These are phyloP conservation scores for Poeciliopsis occidentalis DNA, from an alignment of 2,113 vertebrate species.

Conservation along the genomic window DNA sequence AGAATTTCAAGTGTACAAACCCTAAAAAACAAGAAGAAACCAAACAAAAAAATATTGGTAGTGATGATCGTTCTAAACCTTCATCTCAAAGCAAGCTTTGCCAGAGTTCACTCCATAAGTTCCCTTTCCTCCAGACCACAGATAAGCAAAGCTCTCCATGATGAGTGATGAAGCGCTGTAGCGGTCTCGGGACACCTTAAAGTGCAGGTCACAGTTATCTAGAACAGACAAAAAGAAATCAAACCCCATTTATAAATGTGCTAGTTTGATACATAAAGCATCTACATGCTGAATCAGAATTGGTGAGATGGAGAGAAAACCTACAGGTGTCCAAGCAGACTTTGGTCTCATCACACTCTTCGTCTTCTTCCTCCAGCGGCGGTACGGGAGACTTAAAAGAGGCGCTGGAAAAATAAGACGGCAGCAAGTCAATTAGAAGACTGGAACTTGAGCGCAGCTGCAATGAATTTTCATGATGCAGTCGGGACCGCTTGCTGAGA, in stretches of 20 bases:
- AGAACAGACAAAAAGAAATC: not conserved
- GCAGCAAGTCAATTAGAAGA: conserved; percentile 31
- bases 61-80: conserved; percentile 73
- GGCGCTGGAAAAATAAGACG: conserved; percentile 82
- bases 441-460: not conserved
- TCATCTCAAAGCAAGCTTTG: conserved; percentile 98
- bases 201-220: conserved; percentile 99
- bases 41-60: not conserved
- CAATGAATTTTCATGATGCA: conserved; percentile 53
- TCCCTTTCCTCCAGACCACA: conserved; percentile 96
- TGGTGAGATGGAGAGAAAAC: conserved; percentile 38
- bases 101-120: conserved; percentile 93
- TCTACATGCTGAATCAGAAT: not conserved
- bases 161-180: conserved; percentile 97
- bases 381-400: conserved; percentile 92
- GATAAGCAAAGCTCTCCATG: conserved; percentile 99
- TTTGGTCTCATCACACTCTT: conserved; percentile 95
- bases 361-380: conserved; percentile 97
- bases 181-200: conserved; percentile 97
- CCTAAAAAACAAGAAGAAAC: no score
- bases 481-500: conserved; percentile 58
- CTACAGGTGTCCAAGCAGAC: conserved; percentile 97
- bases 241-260: not conserved
- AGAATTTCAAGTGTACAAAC: no score
- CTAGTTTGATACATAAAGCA: not conserved